Conservation (phyloP, 2,797 vertebrate genomes). For the Muscicapa comitata region DNA sequence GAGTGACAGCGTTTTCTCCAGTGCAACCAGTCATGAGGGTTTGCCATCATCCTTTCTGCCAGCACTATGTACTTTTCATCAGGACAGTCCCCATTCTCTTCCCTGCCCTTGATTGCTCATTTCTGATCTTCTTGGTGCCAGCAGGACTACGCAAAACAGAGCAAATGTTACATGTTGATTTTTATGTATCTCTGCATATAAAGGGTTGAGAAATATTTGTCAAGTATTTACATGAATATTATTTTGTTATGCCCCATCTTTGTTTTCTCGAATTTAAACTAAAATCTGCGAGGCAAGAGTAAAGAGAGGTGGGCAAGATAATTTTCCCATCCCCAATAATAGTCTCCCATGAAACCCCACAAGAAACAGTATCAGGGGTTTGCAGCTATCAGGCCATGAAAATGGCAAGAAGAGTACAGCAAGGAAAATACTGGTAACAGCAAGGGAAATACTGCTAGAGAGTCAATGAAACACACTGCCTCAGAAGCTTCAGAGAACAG, state of each 20-base stretch:
- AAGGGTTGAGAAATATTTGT: neutral
- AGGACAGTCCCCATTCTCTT: neutral
- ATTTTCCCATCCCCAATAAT: neutral
- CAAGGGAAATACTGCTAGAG: neutral
- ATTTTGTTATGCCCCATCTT: neutral
- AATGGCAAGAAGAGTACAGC: neutral
- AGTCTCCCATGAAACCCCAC: neutral
- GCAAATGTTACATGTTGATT: fast-evolving
- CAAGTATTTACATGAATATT: neutral
- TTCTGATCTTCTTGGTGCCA: neutral
- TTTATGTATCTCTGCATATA: neutral
- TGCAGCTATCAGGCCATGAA: neutral
- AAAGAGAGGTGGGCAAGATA: neutral
- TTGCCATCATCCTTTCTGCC: neutral
- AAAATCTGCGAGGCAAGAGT: neutral
- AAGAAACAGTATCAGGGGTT: fast-evolving
- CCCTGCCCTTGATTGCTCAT: neutral
- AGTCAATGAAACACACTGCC: neutral
- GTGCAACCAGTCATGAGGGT: neutral
- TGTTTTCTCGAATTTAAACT: neutral
- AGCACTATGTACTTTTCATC: neutral
- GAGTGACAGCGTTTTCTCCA: fast-evolving
- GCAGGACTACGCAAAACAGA: neutral
- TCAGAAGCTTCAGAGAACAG: neutral
- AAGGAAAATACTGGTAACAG: neutral